These are phyloP conservation scores for Ataeniobius toweri DNA, from an alignment of 2,797 vertebrate genomes.

Conservation along the genomic window DNA sequence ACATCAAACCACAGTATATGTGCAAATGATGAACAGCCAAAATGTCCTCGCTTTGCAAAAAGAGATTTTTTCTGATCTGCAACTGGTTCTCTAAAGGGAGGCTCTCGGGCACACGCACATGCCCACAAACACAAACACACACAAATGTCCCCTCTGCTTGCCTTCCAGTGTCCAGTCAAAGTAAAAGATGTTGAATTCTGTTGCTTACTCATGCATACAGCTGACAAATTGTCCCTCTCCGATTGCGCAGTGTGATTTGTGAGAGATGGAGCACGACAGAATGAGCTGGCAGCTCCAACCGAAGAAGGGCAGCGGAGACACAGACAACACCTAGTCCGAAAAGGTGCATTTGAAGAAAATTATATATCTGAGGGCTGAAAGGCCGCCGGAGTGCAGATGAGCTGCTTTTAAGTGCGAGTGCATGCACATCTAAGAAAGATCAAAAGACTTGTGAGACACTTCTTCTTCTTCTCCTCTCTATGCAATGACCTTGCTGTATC, in stretches of 20 bases:
- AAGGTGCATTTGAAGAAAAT: conserved; percentile 82
- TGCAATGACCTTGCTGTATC: conserved; percentile 68
- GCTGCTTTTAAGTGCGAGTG: conserved; percentile 36
- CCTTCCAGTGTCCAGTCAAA: conserved; percentile 72
- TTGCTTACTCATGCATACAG: conserved; percentile 83
- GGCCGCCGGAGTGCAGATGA: conserved; percentile 43
- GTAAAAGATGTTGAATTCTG: conserved; percentile 82
- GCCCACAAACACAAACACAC: conserved; percentile 11
- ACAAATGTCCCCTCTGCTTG: conserved; percentile 22
- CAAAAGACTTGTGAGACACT: conserved; percentile 55
- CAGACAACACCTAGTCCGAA: conserved; percentile 70
- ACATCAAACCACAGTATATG: conserved; percentile 2
- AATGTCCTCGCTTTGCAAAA: conserved; percentile 35
- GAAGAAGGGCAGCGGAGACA: conserved; percentile 73
- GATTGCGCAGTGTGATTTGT: conserved; percentile 76
- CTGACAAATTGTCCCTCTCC: conserved; percentile 82
- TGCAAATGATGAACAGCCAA: conserved; percentile 32
- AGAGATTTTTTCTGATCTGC: conserved; percentile 22
- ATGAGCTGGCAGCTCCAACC: conserved; percentile 71
- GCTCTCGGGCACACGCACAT: conserved; percentile 1
- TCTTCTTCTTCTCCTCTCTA: conserved; percentile 42
- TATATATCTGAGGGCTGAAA: conserved; percentile 72
- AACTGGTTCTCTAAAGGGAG: conserved; percentile 28
- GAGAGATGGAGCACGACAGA: conserved; percentile 70
- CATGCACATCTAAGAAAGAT: conserved; percentile 42